Evolutionary conservation across 1,140 invertebrate genomes (phyloP), one percentile per base, ranked within the genome.

Genomic region (Lucilia cuprina): DNA sequence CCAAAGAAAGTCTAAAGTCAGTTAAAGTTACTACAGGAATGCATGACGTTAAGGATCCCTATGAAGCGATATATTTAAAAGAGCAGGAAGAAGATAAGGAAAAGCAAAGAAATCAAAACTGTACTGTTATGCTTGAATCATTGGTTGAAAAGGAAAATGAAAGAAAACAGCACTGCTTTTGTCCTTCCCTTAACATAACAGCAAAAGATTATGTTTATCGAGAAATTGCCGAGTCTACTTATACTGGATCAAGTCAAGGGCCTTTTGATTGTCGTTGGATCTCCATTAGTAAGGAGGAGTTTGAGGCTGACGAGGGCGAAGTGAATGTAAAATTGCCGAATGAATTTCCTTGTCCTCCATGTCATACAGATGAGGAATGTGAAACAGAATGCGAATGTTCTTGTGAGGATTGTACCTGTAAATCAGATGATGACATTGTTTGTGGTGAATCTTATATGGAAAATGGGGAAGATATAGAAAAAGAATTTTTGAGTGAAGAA

Each of bases 211-310:
- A 85, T 25, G n/a, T 70, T 7, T 50, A 86, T 0, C 80, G 49
- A 8, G 85, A 55, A 14, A 21, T 83, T 9, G 86, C 87, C 0
- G 85, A 84, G 2, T 88, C 89, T 0, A 85, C 85, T 0, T 86
- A 86, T 17, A 88, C 87, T 4, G 89, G 89, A 21, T 87, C 86
- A 21, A 88, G 89, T 74, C 89, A 90, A 74, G 89, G 89, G 0
- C 87, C 89, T 0, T 90, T 86, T 50, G 83, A 86, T 7, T 90
- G 89, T 50, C 87, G 87, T 14, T 90, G 89, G 89, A 21, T 88
- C 35, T 82, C 41, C 34, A 83, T 85, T 0, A 50, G 9, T 41
- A 80, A 80, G 47, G 86, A 85, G 7, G 85, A 87, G 47, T 19
- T 83, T 14, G 86, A 87, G 9, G 65, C 83, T 35, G 86, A 80